phyloP scores from a whole-genome alignment of 2,113 vertebrate genomes.

The Symphodus melops region DNA sequence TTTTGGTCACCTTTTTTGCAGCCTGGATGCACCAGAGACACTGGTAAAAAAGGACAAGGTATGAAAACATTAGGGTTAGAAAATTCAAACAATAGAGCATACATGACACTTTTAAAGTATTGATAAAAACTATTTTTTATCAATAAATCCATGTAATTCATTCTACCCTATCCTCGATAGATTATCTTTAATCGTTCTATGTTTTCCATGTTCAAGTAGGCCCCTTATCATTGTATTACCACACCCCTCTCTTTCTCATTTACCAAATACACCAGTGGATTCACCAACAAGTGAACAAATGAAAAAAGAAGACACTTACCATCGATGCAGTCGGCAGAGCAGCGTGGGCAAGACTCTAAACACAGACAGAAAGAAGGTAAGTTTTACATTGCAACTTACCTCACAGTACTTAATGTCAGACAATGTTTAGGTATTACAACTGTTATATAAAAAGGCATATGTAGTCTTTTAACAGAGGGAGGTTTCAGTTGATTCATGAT shows the following conservation, averaged over 20 bases:
- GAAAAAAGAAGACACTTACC: constrained; percentile 35
- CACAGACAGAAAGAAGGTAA: neutral
- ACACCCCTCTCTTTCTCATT: neutral
- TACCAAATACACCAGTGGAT: neutral
- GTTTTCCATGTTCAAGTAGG: too few species aligned
- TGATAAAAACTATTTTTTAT: too few species aligned
- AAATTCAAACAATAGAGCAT: neutral
- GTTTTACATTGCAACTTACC: neutral
- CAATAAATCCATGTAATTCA: neutral
- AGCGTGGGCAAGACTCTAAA: neutral
- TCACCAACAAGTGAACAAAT: constrained; percentile 12
- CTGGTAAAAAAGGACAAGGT: neutral
- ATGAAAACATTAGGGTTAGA: neutral
- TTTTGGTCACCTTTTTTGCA: constrained; percentile 49
- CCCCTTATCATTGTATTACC: neutral
- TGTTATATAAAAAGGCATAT: neutral
- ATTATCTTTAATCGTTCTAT: too few species aligned
- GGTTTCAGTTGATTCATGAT: neutral
- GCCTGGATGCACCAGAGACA: neutral
- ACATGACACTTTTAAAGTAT: neutral
- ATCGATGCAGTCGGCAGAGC: accelerated
- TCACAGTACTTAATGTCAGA: constrained; percentile 8
- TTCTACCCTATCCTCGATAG: too few species aligned
- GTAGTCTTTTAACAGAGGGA: neutral
- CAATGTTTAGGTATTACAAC: constrained; percentile 18